A percentile compares a stretch with the other conserved stretches of the same genome.
Conservation (phyloP, 2,888 invertebrate species). For the Morpho deidamia region DNA sequence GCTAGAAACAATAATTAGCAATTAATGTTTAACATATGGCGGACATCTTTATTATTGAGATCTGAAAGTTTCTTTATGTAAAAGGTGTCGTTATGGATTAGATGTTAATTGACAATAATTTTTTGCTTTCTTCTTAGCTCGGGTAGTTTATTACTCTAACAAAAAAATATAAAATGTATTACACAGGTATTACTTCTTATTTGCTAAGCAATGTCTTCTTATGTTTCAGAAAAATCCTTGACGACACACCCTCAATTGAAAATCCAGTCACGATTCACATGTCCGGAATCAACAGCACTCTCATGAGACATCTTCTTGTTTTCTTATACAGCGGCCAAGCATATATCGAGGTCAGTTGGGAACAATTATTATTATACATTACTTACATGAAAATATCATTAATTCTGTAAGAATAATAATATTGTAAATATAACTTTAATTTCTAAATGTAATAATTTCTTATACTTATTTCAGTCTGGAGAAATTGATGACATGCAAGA, state of each 20-base stretch:
- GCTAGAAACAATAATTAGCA: no score
- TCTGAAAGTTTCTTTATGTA: no score
- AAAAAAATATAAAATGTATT: no score
- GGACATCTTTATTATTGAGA: no score
- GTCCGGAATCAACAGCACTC: conserved; percentile 88
- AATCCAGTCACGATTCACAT: conserved; percentile 89
- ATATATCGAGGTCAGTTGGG: conserved; percentile 82
- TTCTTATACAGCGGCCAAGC: conserved; percentile 93
- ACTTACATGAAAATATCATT: background rate
- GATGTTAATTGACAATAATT: no score
- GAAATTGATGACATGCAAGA: conserved; percentile 91
- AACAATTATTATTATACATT: background rate
- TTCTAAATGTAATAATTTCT: conserved; percentile 10
- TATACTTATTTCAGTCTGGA: conserved; percentile 78
- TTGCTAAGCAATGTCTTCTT: background rate
- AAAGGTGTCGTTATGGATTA: no score
- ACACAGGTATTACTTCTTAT: no score
- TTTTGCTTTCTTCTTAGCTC: no score
- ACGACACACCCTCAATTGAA: conserved; percentile 83
- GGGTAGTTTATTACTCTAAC: no score
- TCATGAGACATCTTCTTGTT: conserved; percentile 89
- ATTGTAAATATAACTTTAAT: background rate
- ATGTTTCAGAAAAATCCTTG: conserved; percentile 80
- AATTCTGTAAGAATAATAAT: background rate
- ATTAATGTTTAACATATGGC: no score